These are phyloP conservation scores for Vanessa atalanta DNA, from an alignment of 1,140 invertebrate genomes.

Conservation along the genomic window DNA sequence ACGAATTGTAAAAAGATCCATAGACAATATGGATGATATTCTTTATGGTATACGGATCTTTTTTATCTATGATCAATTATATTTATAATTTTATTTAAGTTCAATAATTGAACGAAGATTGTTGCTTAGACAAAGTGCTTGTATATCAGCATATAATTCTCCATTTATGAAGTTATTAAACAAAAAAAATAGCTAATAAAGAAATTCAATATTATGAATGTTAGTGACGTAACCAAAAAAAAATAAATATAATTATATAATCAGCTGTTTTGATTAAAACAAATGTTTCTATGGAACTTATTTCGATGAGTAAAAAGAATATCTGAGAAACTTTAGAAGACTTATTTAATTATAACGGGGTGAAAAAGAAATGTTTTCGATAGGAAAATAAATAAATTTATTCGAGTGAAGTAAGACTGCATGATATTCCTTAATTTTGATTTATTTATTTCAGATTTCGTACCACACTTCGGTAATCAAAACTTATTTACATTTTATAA, in stretches of 20 bases:
- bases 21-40: background rate
- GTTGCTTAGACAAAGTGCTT: conserved; percentile 13
- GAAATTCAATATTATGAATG: conserved; percentile 25
- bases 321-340: no score
- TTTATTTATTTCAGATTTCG: background rate
- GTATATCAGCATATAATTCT: conserved; percentile 13
- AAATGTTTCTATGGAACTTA: conserved; percentile 1
- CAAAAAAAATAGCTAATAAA: conserved; percentile 15
- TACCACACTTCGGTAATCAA: background rate
- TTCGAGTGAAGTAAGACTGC: conserved; percentile 4
- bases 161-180: conserved; percentile 9
- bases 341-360: background rate
- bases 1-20: background rate
- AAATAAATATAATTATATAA: background rate
- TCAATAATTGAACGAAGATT: background rate
- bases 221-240: conserved; percentile 11
- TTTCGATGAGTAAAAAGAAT: background rate
- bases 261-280: conserved; percentile 10
- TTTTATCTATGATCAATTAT: conserved; percentile 2
- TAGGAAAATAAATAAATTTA: background rate
- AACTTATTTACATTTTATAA: background rate
- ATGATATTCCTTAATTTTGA: conserved; percentile 8
- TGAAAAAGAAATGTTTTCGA: background rate
- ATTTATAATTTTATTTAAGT: background rate
- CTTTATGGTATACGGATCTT: background rate